Evolutionary conservation across 2,888 invertebrate species (phyloP), one percentile per base, ranked within the genome.

Genomic region (Callimorpha dominula): DNA sequence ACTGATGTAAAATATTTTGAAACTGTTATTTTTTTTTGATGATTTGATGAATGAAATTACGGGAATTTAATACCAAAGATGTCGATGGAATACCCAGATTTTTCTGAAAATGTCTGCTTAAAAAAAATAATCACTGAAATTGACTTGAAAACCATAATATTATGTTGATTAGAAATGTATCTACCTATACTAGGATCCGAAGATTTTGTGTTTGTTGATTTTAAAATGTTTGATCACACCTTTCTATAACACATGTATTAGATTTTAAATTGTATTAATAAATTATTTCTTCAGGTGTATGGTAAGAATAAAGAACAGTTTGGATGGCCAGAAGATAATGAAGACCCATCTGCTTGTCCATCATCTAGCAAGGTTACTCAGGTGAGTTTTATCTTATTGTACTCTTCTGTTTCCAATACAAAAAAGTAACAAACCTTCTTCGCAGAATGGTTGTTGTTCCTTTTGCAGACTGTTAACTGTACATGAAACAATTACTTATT

Each of bases 241-340:
- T 31, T 31, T 31, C 31, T 31, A 31, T 31, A 31, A 31, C 2
- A 31, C 31, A 31, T 31, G 31, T 15, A 4, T n/a, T 50, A 6
- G 31, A 31, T 31, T 31, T 31, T 31, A 31, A 43, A 17, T 12
- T 54, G 0, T 43, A 8, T 62, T 5, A 52, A 66, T 4, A 12
- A 71, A 15, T 72, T 43, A 2, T 71, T 71, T 43, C 85, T 89
- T 49, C 83, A 97, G 97, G 86, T 96, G 1, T 99, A 99, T 90
- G 99, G 99, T 1, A 99, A 99, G 94, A 98, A 98, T 1, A 99
- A 99, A 92, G 99, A 99, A 89, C 96, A 97, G 0, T 99, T 99
- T 88, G 99, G 99, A 63, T 99, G 99, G 99, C 99, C 99, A 0
- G 99, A 99, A 90, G 99, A 99, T 87, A 97, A 97, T 12, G 99